Evolutionary conservation across 2,888 invertebrate genomes (phyloP), one percentile per base, ranked within the genome.

Genomic region (Matsumyia berberina): DNA sequence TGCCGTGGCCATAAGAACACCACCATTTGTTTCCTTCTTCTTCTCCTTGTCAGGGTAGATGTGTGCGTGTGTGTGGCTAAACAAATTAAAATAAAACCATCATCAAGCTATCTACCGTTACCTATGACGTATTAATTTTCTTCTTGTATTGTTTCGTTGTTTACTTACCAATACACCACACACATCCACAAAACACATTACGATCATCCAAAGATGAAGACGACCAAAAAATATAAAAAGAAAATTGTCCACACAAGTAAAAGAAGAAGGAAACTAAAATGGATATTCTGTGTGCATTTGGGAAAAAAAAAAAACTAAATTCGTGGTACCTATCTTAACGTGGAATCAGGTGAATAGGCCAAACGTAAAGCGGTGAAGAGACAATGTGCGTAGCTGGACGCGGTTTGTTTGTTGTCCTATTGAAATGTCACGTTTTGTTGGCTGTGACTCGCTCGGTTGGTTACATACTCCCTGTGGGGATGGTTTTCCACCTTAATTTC

Each of bases 61-160:
- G 33, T 29, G 12, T 42, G 24, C 35, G 35, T 70, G 62, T 69
- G 80, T 73, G 66, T 80, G 69, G 62, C 53, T 73, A 73, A 83
- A 78, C 60, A 83, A 83, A 82, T 82, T 78, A 78, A 78, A 67
- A 78, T 60, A 73, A 73, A 78, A 66, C 42, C 62, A 67, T 83
- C 67, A 42, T 73, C 67, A 67, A 67, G 53, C n/a, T 9, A 37
- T 76, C 66, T 67, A 73, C 83, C 78, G 78, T 83, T 79, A 79
- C 39, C 62, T 83, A 83, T 83, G 83, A 83, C 83, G 83, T 19
- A 49, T 70, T 19, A 35, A 35, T 11, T 33, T 49, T 70, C 11
- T 37, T 64, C 58, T 69, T 35, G 12, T 39, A 44, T 62, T 19
- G 57, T 57, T 57, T 70, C 73, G 72, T 83, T 83, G 67, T 73